Conservation (phyloP, 2,113 vertebrate species). For the Todiramphus saurophagus region DNA sequence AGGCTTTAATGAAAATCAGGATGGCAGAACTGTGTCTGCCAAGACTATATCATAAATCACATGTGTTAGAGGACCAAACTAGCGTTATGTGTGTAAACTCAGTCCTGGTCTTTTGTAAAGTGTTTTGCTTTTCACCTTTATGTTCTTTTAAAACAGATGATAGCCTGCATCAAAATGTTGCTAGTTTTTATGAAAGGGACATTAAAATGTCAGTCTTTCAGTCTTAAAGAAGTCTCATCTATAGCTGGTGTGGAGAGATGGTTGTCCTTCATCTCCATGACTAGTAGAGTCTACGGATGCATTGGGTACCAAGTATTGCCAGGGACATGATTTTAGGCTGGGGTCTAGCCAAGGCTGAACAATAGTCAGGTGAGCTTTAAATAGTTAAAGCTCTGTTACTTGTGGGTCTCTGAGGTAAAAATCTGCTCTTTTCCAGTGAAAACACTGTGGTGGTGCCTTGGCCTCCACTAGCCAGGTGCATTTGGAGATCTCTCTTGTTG, state of each 20-base stretch:
- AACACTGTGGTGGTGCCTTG: not conserved
- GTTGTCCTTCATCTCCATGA: not conserved
- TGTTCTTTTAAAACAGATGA: not conserved
- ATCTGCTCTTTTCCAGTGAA: not conserved
- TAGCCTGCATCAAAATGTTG: not conserved
- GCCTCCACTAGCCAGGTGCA: not conserved
- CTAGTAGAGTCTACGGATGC: not conserved
- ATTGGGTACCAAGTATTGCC: not conserved
- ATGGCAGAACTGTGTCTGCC: not conserved
- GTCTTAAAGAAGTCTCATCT: not conserved
- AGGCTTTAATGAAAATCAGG: not conserved
- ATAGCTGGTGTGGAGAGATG: not conserved
- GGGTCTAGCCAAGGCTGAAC: not conserved
- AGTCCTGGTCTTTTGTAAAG: rapidly evolving
- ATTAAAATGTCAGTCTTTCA: not conserved
- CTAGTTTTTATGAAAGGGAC: not conserved
- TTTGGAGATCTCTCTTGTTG: not conserved
- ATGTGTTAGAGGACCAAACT: too few relatives aligned
- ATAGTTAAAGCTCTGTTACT: not conserved
- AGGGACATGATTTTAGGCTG: not conserved
- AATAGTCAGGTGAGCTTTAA: not conserved
- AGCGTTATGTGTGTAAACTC: not conserved
- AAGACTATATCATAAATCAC: not conserved
- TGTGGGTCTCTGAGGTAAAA: not conserved
- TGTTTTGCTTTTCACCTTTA: not conserved